Evolutionary conservation across 2,888 invertebrate genomes (phyloP).

Genomic region (Stenodera caucasica): DNA sequence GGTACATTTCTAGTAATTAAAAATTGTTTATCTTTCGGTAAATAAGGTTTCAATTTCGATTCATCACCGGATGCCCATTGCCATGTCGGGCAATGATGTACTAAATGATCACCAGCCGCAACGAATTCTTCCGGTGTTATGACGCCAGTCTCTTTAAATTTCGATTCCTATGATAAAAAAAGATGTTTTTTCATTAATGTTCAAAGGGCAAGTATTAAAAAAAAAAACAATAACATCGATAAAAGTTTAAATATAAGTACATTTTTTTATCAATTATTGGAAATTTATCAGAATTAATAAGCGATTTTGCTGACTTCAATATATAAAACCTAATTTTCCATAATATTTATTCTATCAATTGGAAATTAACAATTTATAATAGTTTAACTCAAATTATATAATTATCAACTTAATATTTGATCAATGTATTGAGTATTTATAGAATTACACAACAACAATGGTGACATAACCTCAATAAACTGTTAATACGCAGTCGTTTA

Average conservation of each 20-base stretch:
- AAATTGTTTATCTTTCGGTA: constrained; percentile 96
- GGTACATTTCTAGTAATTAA: constrained; percentile 96
- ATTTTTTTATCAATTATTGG: no score
- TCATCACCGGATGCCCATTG: constrained; percentile 96
- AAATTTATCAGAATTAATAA: no score
- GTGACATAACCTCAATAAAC: constrained; percentile 2
- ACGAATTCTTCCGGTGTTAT: constrained; percentile 99
- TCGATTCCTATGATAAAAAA: constrained; percentile 83
- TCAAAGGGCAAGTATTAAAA: background rate
- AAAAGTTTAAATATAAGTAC: no score
- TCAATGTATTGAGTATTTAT: background rate
- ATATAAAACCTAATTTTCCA: no score
- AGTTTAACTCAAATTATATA: no score
- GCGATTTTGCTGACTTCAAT: no score
- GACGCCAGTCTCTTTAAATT: constrained; percentile 96
- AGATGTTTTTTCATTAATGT: background rate
- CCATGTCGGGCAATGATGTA: constrained; percentile 99
- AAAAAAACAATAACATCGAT: no score
- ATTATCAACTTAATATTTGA: background rate
- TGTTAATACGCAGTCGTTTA: background rate
- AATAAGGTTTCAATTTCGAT: constrained; percentile 81
- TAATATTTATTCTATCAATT: no score
- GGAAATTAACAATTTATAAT: no score
- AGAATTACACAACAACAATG: background rate
- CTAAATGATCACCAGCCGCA: constrained; percentile 96